Percentiles rank a stretch among this genome's conserved stretches.
Evolutionary conservation across 2,888 invertebrate species (phyloP).

Genomic region (Dasysyrphus albostriatus): DNA sequence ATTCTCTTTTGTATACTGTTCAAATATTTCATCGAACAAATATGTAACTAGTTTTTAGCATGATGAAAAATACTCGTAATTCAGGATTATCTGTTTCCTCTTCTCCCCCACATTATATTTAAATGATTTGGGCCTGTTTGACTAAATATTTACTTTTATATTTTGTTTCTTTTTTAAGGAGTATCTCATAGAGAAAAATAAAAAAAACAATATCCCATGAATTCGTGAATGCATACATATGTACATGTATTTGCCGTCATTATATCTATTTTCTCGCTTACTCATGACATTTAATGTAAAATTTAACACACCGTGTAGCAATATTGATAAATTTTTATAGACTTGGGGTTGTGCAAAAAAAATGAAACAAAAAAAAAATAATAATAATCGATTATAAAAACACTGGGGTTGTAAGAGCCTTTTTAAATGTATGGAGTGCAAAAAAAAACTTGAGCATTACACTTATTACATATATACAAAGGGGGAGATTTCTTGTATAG

Average conservation of each 20-base stretch:
- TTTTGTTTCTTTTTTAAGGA: neutral
- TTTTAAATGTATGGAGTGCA: conserved; percentile 16
- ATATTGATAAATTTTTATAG: conserved; percentile 54
- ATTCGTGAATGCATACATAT: neutral
- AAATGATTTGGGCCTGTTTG: neutral
- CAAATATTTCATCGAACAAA: neutral
- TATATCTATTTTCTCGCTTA: conserved; percentile 61
- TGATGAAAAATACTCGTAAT: neutral
- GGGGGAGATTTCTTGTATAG: conserved; percentile 30
- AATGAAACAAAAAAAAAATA: too few relatives aligned
- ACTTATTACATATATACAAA: conserved; percentile 19
- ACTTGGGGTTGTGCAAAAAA: neutral
- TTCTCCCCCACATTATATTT: neutral
- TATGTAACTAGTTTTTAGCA: neutral
- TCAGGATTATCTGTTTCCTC: neutral
- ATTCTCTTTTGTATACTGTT: too few relatives aligned
- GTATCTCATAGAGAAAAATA: too few relatives aligned
- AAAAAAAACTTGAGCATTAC: conserved; percentile 52
- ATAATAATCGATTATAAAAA: conserved; percentile 65
- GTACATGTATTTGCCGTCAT: neutral
- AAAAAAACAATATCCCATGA: neutral
- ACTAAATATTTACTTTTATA: neutral
- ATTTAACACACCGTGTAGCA: conserved; percentile 49
- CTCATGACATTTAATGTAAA: conserved; percentile 63
- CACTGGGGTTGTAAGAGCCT: conserved; percentile 63